Percentiles rank a stretch among this genome's conserved stretches.
These are phyloP conservation scores for Dendrolimus pini DNA, from an alignment of 2,888 invertebrate genomes.

Conservation along the genomic window DNA sequence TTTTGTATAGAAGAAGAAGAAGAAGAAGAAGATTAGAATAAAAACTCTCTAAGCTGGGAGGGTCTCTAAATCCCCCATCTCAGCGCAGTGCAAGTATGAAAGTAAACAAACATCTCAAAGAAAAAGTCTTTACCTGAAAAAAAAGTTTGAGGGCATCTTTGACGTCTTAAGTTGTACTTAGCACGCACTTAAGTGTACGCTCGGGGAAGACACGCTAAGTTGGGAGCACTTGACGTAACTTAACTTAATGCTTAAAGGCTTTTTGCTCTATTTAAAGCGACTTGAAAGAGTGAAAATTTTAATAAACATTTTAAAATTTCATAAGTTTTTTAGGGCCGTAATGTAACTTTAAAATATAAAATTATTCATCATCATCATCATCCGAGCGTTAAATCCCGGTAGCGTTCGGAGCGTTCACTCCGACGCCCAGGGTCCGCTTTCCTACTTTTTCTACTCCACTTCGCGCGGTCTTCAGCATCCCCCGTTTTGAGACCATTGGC, in stretches of 20 bases:
- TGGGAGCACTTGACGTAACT: slow-evolving; percentile 19
- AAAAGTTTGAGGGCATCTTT: slow-evolving; percentile 28
- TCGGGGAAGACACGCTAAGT: slow-evolving; percentile 17
- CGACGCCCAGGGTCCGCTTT: too few species aligned
- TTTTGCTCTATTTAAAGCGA: slow-evolving; percentile 8
- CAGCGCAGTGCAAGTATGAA: slow-evolving; percentile 13
- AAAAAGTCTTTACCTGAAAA: slow-evolving; percentile 18
- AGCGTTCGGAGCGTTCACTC: too few species aligned
- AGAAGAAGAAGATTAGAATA: too few species aligned
- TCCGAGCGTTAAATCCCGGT: too few species aligned
- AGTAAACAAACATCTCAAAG: slow-evolving; percentile 20
- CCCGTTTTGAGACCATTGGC: too few species aligned
- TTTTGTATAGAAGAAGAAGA: too few species aligned
- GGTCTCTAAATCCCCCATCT: not conserved
- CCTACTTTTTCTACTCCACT: too few species aligned
- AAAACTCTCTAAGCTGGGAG: too few species aligned
- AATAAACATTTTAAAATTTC: not conserved
- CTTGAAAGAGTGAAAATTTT: not conserved
- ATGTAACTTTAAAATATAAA: too few species aligned
- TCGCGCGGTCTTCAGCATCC: too few species aligned
- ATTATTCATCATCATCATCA: too few species aligned
- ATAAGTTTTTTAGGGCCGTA: too few species aligned
- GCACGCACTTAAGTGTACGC: slow-evolving; percentile 26
- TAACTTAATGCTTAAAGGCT: slow-evolving; percentile 21
- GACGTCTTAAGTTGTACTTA: slow-evolving; percentile 32